Conservation (phyloP, 2,113 vertebrate species). For the Herpailurus yagouaroundi region DNA sequence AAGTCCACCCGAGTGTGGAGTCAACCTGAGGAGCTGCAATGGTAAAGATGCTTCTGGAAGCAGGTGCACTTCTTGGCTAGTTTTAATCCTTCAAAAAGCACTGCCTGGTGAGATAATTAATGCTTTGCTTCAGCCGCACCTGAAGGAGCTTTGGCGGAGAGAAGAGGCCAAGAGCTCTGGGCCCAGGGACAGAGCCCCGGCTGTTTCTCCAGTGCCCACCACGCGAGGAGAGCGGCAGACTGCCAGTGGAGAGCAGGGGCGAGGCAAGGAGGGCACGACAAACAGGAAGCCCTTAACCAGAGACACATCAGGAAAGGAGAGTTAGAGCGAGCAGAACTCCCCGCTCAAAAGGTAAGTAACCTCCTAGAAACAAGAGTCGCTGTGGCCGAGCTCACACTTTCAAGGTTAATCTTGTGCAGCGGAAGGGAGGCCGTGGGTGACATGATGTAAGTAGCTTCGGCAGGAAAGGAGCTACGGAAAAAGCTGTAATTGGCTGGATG, state of each 20-base stretch:
- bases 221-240: no score
- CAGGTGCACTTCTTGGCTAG: background rate
- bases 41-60: background rate
- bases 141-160: background rate
- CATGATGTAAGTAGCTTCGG: accelerated
- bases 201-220: accelerated
- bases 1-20: background rate
- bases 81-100: background rate
- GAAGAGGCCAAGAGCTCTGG: background rate
- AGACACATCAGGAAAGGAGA: background rate
- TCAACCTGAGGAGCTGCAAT: background rate
- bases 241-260: background rate
- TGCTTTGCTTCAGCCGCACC: background rate
- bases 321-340: background rate
- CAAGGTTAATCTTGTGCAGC: background rate
- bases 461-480: background rate
- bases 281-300: background rate
- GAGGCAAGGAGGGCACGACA: accelerated
- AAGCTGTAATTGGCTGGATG: background rate
- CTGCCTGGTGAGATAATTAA: background rate
- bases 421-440: background rate
- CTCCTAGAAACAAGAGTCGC: background rate
- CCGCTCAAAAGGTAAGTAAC: constrained; percentile 54
- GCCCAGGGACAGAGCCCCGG: no score
- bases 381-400: background rate